phyloP scores from a whole-genome alignment of 1,140 invertebrate species.

The Sitobion miscanthi region DNA sequence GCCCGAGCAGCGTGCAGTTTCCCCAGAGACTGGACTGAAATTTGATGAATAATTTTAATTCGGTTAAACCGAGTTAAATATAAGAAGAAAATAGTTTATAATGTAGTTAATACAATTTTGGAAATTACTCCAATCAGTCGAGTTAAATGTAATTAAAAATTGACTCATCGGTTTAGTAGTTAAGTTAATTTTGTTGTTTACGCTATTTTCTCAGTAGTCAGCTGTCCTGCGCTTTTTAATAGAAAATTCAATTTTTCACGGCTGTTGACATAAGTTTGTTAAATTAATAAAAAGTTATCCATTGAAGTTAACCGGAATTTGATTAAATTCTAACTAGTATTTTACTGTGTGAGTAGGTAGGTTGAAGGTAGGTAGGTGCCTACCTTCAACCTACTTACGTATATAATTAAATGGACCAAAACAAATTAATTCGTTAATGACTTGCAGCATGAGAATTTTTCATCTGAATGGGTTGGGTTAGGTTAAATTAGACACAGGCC shows the following conservation, averaged over 20 bases:
- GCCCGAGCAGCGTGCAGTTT: not conserved
- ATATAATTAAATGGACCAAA: not conserved
- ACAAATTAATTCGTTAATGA: not conserved
- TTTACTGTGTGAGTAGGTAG: not conserved
- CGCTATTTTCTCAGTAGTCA: not conserved
- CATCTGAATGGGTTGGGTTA: not conserved
- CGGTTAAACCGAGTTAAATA: not conserved
- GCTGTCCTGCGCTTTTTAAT: not conserved
- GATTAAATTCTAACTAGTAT: not conserved
- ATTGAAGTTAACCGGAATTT: not conserved
- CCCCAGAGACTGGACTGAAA: not conserved
- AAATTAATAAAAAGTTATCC: not conserved
- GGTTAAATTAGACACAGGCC: not conserved
- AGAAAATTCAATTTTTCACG: not conserved
- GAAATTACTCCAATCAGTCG: not conserved
- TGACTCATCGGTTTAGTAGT: not conserved
- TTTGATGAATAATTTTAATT: not conserved
- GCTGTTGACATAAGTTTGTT: not conserved
- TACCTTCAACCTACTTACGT: too few species aligned
- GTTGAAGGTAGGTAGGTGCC: too few species aligned
- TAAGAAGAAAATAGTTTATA: not conserved
- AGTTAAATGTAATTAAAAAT: constrained; percentile 8
- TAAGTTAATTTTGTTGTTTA: not conserved
- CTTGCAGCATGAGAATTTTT: not conserved
- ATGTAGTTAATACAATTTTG: not conserved